Evolutionary conservation across 1,140 invertebrate species (phyloP).

Genomic region (Philopotamus ludificatus): DNA sequence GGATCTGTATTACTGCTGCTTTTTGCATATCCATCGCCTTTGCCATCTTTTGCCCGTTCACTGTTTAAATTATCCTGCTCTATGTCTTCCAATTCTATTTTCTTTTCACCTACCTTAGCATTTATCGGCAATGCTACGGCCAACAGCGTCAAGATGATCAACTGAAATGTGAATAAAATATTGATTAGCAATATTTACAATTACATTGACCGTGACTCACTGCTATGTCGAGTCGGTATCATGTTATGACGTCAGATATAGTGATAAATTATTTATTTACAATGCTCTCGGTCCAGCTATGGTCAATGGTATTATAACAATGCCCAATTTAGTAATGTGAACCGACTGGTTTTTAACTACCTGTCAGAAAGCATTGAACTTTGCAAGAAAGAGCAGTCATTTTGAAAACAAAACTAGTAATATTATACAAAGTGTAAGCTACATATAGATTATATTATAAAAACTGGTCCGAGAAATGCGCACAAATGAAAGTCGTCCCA

Average conservation of each 20-base stretch:
- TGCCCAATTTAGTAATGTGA: too few species aligned
- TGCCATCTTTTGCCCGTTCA: conserved; percentile 46
- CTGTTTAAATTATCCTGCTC: conserved; percentile 55
- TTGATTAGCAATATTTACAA: neutral
- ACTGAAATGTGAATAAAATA: conserved; percentile 47
- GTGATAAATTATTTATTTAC: too few species aligned
- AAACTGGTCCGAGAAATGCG: neutral
- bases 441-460: neutral
- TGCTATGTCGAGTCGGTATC: too few species aligned
- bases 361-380: neutral
- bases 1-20: too few species aligned
- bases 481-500: neutral
- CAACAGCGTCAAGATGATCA: conserved; percentile 41
- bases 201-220: too few species aligned
- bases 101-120: conserved; percentile 48
- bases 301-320: too few species aligned
- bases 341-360: too few species aligned
- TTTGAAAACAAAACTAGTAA: neutral
- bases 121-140: conserved; percentile 41
- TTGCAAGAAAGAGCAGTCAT: neutral
- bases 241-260: neutral
- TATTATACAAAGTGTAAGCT: neutral
- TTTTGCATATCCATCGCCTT: too few species aligned
- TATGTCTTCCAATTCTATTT: conserved; percentile 54
- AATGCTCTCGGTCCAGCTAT: too few species aligned